Base-by-base conservation (phyloP, 1,140 invertebrate genomes). In the Ruditapes philippinarum region DNA sequence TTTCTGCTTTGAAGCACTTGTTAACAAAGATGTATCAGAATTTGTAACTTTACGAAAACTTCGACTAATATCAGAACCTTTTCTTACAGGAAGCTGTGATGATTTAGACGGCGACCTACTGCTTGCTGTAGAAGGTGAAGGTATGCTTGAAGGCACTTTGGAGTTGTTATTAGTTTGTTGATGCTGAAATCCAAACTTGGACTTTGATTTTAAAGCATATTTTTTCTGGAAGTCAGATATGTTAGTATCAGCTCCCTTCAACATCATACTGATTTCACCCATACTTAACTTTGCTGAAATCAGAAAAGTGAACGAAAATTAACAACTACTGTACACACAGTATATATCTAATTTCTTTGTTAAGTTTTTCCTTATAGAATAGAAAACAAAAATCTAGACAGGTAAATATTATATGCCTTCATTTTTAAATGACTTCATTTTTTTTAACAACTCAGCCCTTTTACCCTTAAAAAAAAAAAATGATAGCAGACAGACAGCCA, bases 251-350 rank as follows among this genome's bases (percentile, higher is more conserved):
- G 28, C 60, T 1, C 7, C 40, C 22, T 79, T 88, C 74, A 88
- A 45, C 42, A 88, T 80, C 74, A 79, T 65, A 40, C 85, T 88
- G 31, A 88, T 73, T 25, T 88, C 85, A n/a, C 76, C 76, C 51
- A 80, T 49, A 38, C 74, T 80, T 11, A 88, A 25, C 60, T 79
- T 80, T 3, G 85, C 85, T 88, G 76, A 9, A 80, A 76, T 28
- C 7, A 57, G 17, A 57, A 14, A 57, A 22, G 51, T 11, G 3
- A n/a, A n/a, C n/a, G n/a, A n/a, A n/a, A n/a, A n/a, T n/a, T n/a
- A n/a, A n/a, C n/a, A n/a, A n/a, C n/a, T n/a, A n/a, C n/a, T n/a
- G n/a, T n/a, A n/a, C n/a, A n/a, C n/a, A n/a, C n/a, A n/a, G n/a
- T n/a, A n/a, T n/a, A n/a, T n/a, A n/a, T n/a, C n/a, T n/a, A n/a